These are phyloP conservation scores for Zosterops borbonicus DNA, from an alignment of 2,113 vertebrate genomes.

Conservation along the genomic window DNA sequence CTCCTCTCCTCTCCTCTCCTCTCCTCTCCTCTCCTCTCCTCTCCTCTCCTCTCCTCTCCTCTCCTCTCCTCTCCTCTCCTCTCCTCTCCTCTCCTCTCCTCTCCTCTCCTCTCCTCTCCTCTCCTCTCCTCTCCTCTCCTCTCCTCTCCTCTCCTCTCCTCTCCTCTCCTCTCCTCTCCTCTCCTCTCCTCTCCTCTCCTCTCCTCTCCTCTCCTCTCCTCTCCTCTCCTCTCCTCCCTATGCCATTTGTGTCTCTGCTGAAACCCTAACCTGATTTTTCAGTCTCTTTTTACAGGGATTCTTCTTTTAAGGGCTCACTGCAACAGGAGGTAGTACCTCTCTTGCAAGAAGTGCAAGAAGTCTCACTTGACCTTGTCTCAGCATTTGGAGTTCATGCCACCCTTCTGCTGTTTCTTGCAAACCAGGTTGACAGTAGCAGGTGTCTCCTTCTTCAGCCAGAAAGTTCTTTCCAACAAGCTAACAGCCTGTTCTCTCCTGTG, in stretches of 20 bases:
- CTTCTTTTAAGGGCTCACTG: neutral
- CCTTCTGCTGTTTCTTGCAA: neutral
- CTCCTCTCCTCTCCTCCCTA: neutral
- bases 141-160: no score
- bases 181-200: no score
- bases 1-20: no score
- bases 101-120: no score
- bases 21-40: no score
- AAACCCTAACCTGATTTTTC: neutral
- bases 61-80: no score
- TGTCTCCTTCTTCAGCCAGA: slow-evolving; percentile 1
- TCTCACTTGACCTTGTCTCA: neutral
- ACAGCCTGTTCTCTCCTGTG: neutral
- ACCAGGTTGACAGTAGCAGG: slow-evolving; percentile 37
- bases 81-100: no score
- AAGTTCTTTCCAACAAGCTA: neutral
- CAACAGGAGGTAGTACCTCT: neutral
- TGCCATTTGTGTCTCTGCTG: neutral
- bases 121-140: no score
- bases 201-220: no score
- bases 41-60: no score
- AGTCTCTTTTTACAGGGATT: neutral
- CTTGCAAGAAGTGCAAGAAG: neutral
- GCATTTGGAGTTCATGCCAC: neutral
- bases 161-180: no score